Evolutionary conservation across 2,888 invertebrate species (phyloP).

Genomic region (Watsonalla binaria): DNA sequence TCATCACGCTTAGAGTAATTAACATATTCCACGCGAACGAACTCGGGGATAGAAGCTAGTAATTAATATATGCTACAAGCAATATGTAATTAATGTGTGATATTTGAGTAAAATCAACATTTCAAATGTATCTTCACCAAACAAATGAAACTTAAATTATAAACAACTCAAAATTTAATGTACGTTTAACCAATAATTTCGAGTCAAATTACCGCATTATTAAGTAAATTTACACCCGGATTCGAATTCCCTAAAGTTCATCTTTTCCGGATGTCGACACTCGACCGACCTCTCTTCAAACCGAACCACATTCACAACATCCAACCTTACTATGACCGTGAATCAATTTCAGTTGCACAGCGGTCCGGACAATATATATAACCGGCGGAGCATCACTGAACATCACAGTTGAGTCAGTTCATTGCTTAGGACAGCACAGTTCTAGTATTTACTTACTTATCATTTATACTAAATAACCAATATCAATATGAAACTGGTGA

Average conservation of each 20-base stretch:
- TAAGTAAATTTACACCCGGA: not conserved
- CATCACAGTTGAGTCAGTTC: constrained; percentile 60
- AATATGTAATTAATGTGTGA: too few species aligned
- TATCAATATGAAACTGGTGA: constrained; percentile 70
- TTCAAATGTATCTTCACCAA: too few species aligned
- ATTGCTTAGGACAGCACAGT: constrained; percentile 40
- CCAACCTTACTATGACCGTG: constrained; percentile 55
- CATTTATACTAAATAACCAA: constrained; percentile 17
- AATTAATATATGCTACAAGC: too few species aligned
- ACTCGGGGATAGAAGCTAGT: too few species aligned
- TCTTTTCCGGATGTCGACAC: constrained; percentile 24
- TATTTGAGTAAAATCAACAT: too few species aligned
- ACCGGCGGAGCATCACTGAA: constrained; percentile 37
- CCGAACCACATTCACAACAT: constrained; percentile 41
- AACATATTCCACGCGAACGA: too few species aligned
- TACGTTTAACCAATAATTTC: too few species aligned
- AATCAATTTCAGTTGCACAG: constrained; percentile 53
- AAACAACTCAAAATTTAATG: too few species aligned
- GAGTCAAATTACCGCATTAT: not conserved
- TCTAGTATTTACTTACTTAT: constrained; percentile 23
- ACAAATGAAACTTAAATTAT: too few species aligned
- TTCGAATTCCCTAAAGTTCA: constrained; percentile 2
- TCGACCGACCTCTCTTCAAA: constrained; percentile 16
- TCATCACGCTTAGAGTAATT: too few species aligned
- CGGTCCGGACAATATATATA: constrained; percentile 60